Conservation (phyloP, 2,797 vertebrate genomes). For the Gymnoscopelus braueri region DNA sequence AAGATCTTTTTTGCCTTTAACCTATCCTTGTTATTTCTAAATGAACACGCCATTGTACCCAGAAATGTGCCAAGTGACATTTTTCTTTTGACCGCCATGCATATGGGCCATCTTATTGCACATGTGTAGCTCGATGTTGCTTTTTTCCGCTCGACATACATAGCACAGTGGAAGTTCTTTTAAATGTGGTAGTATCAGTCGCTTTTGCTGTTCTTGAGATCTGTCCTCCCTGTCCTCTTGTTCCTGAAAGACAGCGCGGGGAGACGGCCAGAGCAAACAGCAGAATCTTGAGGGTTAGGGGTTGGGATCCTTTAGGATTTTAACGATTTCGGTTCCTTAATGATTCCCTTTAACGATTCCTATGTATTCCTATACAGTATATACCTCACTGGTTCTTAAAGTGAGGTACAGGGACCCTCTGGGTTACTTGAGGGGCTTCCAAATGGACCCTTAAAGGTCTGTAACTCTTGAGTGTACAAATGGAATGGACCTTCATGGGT, state of each 20-base stretch:
- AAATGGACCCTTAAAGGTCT: no score
- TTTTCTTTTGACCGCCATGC: neutral
- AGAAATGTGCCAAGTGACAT: constrained; percentile 34
- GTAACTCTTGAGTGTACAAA: no score
- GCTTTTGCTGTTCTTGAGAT: constrained; percentile 39
- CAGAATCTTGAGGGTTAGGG: no score
- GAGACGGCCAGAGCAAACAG: neutral
- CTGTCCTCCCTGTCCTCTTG: constrained; percentile 22
- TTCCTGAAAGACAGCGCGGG: constrained; percentile 39
- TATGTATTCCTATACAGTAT: no score
- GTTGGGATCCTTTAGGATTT: no score
- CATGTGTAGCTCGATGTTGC: constrained; percentile 33
- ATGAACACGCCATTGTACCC: constrained; percentile 44
- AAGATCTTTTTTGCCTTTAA: no score
- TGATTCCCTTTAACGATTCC: no score
- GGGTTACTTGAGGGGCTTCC: no score
- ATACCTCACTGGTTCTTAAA: no score
- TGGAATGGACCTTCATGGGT: no score
- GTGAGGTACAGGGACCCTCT: no score
- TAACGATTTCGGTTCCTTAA: no score
- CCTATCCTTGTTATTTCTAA: constrained; percentile 21
- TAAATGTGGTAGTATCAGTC: constrained; percentile 38
- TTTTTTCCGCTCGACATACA: constrained; percentile 27
- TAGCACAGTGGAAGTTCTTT: constrained; percentile 37
- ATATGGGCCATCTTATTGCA: constrained; percentile 19